Evolutionary conservation across 2,113 vertebrate genomes (phyloP).

Genomic region (Anhinga rufa): DNA sequence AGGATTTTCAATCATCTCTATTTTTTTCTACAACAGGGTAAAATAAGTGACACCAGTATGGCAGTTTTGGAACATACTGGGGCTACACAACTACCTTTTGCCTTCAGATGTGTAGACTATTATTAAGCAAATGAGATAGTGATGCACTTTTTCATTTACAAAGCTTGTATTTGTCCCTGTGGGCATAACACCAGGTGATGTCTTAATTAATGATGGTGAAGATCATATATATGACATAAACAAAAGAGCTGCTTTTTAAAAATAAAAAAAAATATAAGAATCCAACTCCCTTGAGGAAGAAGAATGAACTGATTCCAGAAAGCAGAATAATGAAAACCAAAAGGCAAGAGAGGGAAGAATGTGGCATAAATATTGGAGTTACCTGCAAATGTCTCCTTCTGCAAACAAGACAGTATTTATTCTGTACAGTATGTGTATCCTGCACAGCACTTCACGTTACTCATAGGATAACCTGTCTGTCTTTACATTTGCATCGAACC

Average conservation of each 20-base stretch:
- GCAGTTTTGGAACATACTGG: neutral
- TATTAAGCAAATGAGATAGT: constrained; percentile 36
- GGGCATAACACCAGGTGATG: constrained; percentile 18
- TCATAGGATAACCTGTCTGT: neutral
- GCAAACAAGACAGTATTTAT: neutral
- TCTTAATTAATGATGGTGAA: constrained; percentile 17
- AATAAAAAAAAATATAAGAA: neutral
- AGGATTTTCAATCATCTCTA: neutral
- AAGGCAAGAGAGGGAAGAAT: neutral
- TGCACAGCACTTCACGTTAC: neutral
- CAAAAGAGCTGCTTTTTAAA: neutral
- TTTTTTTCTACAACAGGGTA: neutral
- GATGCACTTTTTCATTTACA: constrained; percentile 22
- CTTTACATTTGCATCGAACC: neutral
- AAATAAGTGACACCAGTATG: neutral
- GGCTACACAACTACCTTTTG: neutral
- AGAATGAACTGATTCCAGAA: neutral
- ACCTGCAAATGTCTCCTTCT: neutral
- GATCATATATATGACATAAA: neutral
- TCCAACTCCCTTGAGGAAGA: neutral
- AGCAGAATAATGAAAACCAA: neutral
- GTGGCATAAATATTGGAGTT: neutral
- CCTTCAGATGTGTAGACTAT: neutral
- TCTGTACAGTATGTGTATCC: neutral
- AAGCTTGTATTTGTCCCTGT: constrained; percentile 8